Evolutionary conservation across 2,888 invertebrate species (phyloP).

Genomic region (Chelonus formosanus): DNA sequence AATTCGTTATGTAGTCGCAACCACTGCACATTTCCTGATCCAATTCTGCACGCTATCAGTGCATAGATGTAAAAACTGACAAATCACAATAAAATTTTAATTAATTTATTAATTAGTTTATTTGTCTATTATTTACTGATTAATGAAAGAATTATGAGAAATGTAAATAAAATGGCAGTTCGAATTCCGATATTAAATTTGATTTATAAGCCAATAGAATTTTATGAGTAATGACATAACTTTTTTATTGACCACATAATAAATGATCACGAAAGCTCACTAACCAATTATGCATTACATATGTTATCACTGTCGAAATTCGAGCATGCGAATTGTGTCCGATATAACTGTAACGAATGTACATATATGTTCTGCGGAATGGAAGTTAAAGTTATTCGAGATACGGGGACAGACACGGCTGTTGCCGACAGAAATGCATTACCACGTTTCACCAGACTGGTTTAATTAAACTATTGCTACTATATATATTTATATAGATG

Average conservation of each 20-base stretch:
- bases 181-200: not conserved
- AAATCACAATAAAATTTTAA: not conserved
- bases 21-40: not conserved
- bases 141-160: conserved; percentile 19
- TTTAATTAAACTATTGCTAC: conserved; percentile 61
- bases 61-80: no score
- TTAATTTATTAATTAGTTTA: not conserved
- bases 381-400: conserved; percentile 54
- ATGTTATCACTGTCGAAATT: conserved; percentile 42
- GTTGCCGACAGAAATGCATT: conserved; percentile 56
- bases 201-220: conserved; percentile 2
- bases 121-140: no score
- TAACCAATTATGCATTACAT: conserved; percentile 51
- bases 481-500: conserved; percentile 46
- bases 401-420: conserved; percentile 51
- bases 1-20: conserved; percentile 2
- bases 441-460: conserved; percentile 41
- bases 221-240: conserved; percentile 11
- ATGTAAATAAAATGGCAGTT: no score
- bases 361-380: conserved; percentile 42
- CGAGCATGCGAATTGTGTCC: conserved; percentile 41
- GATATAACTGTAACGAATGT: conserved; percentile 56
- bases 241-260: conserved; percentile 17
- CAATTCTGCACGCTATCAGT: not conserved
- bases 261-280: conserved; percentile 35